Base-by-base conservation (phyloP, 2,888 invertebrate genomes). In the Amaurobius ferox region DNA sequence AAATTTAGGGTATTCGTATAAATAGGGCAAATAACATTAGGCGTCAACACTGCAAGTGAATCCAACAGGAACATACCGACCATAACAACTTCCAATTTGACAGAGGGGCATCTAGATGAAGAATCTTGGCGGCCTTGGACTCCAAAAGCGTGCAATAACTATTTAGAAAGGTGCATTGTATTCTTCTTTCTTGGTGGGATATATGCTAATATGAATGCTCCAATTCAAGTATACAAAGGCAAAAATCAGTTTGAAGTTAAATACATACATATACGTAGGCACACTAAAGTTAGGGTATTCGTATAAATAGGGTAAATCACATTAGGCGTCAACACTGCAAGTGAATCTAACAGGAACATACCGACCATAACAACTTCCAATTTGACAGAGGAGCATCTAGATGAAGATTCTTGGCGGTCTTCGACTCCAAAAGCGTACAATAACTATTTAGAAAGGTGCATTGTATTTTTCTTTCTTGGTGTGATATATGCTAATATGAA, bases 371-470 rank as follows among this genome's bases (percentile, higher is more conserved):
- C 73, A 3, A 73, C 79, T 6, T 66, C 86, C 5, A 78, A 68
- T 40, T 68, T 78, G 3, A 78, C 87, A 1, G 81, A 81, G 35
- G 80, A 77, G 0, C 87, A 80, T 19, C 35, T 87, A 1, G 80
- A 81, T 5, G 80, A 80, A 39, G 80, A 87, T 9, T 55, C 55
- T 19, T 87, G 87, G 87, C 71, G 72, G 40, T 81, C 80, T 5
- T 87, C 80, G 87, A 80, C 87, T 0, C 81, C 87, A 5, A 87
- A 79, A 39, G 74, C 74, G 29, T 79, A 86, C n/a, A 79, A 79
- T 29, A 79, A 74, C n/a, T 86, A 86, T 44, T 48, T 79, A 35
- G 79, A 79, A 30, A 79, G 86, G 86, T 61, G 13, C 11, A 5
- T 7, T 7, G 35, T 35, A 35, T 7, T 35, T 7, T 26, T 7